Percentiles rank a stretch among this genome's conserved stretches.
Conservation (phyloP, 1,140 invertebrate species). For the Tetramorium simillimum region DNA sequence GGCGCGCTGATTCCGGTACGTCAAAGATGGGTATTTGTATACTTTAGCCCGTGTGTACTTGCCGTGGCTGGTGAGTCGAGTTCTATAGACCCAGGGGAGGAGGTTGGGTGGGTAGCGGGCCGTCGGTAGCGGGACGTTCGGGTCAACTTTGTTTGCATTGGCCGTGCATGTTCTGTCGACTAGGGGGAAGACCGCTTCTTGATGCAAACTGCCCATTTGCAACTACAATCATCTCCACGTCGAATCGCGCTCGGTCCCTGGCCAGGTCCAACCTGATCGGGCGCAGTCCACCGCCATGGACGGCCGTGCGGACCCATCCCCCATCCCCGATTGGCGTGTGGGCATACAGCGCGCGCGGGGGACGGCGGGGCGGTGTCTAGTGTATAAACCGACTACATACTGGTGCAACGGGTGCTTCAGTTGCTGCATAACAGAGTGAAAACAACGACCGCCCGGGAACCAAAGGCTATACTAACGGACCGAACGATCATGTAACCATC, state of each 20-base stretch:
- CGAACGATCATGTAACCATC: conserved; percentile 63
- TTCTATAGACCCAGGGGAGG: conserved; percentile 61
- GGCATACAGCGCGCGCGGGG: conserved; percentile 61
- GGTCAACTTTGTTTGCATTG: conserved; percentile 84
- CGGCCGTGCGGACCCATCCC: conserved; percentile 66
- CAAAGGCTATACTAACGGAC: conserved; percentile 79
- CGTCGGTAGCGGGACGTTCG: conserved; percentile 76
- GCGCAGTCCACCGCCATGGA: conserved; percentile 64
- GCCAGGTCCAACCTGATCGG: conserved; percentile 39
- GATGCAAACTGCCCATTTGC: conserved; percentile 85
- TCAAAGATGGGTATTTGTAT: conserved; percentile 80
- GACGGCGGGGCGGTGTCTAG: conserved; percentile 61
- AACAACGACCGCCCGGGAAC: conserved; percentile 80
- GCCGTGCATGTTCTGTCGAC: conserved; percentile 79
- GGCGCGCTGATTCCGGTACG: conserved; percentile 65
- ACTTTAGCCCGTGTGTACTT: conserved; percentile 77
- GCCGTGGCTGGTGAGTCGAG: conserved; percentile 66
- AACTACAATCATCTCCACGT: conserved; percentile 84
- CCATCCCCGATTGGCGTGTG: conserved; percentile 71
- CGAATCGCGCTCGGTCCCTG: conserved; percentile 74
- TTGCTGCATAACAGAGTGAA: conserved; percentile 82
- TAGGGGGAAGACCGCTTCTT: conserved; percentile 78
- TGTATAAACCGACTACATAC: conserved; percentile 82
- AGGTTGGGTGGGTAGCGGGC: conserved; percentile 52
- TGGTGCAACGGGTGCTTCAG: conserved; percentile 78